Percentiles rank a stretch among this genome's conserved stretches.
These are phyloP conservation scores for Pipa parva DNA, from an alignment of 2,113 vertebrate genomes.

Conservation along the genomic window DNA sequence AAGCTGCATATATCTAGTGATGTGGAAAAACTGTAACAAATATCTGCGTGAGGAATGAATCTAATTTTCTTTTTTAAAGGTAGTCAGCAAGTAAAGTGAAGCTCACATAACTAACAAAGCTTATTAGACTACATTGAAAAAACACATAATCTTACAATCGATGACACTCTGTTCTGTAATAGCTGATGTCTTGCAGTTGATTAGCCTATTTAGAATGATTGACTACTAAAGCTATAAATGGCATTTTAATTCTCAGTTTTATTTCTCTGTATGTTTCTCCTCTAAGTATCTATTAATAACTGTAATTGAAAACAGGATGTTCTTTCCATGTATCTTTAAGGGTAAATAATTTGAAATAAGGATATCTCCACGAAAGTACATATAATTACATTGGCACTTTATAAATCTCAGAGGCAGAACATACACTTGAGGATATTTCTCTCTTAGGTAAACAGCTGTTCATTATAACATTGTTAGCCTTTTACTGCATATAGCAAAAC, in stretches of 20 bases:
- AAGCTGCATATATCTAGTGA: constrained; percentile 40
- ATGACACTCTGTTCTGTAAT: constrained; percentile 23
- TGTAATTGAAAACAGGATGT: constrained; percentile 37
- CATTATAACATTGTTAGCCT: constrained; percentile 16
- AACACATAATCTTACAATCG: constrained; percentile 13
- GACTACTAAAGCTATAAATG: constrained; percentile 21
- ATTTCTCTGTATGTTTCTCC: constrained; percentile 27
- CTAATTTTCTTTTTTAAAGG: constrained; percentile 41
- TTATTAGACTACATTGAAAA: constrained; percentile 33
- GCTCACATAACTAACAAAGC: constrained; percentile 36
- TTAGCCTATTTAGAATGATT: constrained; percentile 38
- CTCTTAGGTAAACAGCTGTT: constrained; percentile 18
- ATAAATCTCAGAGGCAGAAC: constrained; percentile 30
- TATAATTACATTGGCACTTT: constrained; percentile 31
- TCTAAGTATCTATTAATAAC: constrained; percentile 34
- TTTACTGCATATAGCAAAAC: background rate
- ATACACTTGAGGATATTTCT: constrained; percentile 14
- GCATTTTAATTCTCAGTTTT: constrained; percentile 34
- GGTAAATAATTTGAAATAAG: constrained; percentile 37
- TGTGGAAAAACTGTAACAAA: constrained; percentile 42
- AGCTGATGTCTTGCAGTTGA: constrained; percentile 25
- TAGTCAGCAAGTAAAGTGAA: constrained; percentile 42
- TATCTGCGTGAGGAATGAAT: constrained; percentile 39
- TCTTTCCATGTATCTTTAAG: constrained; percentile 24
- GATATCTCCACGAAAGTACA: constrained; percentile 14